Conservation (phyloP, 92 coral and sea anemone genomes). For the Epizoanthus ramosus region DNA sequence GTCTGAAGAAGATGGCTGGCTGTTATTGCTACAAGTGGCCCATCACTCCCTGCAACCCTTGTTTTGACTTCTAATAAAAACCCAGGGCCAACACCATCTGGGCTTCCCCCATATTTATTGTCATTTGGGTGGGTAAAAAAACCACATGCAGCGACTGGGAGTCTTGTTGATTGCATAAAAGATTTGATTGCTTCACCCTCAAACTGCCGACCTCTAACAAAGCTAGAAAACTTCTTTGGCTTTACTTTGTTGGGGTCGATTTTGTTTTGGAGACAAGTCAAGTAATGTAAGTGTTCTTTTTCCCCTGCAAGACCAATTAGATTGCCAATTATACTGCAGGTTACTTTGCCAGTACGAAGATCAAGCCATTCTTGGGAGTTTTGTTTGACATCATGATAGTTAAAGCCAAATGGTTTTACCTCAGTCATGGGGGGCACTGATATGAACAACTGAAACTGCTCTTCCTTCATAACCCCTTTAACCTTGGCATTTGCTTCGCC, state of each 20-base stretch:
- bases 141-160: too few species aligned
- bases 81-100: conserved; percentile 63
- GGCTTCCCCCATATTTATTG: conserved; percentile 57
- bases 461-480: conserved; percentile 9
- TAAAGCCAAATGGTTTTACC: conserved; percentile 56
- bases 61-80: conserved; percentile 55
- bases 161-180: too few species aligned
- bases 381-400: conserved; percentile 54
- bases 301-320: conserved; percentile 56
- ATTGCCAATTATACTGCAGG: conserved; percentile 57
- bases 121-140: conserved; percentile 56
- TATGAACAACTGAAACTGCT: conserved; percentile 36
- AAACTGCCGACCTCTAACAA: too few species aligned
- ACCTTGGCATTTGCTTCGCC: conserved; percentile 2
- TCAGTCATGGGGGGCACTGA: neutral
- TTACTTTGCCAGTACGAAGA: conserved; percentile 52
- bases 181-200: too few species aligned
- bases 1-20: conserved; percentile 55
- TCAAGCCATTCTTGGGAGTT: conserved; percentile 47
- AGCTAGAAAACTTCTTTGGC: conserved; percentile 55
- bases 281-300: conserved; percentile 38
- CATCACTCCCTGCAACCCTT: conserved; percentile 54
- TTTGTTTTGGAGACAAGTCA: conserved; percentile 50
- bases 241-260: conserved; percentile 54
- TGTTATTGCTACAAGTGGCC: conserved; percentile 47